phyloP scores from a whole-genome alignment of 2,113 vertebrate species.

The Mugil cephalus region DNA sequence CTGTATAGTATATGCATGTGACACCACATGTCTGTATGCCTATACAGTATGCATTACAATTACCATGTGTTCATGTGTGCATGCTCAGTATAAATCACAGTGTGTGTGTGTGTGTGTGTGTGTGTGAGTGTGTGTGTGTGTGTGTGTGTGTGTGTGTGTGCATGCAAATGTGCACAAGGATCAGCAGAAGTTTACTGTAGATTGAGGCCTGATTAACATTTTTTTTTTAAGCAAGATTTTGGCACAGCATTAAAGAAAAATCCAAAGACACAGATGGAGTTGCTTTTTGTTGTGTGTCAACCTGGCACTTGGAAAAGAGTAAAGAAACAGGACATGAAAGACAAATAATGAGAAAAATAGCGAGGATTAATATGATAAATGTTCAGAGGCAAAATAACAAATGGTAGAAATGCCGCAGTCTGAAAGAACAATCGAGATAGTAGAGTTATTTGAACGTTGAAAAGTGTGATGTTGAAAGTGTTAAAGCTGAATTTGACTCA shows the following conservation, averaged over 20 bases:
- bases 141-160: too few species aligned
- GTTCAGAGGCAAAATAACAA: neutral
- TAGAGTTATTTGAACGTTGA: too few species aligned
- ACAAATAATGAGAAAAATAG: neutral
- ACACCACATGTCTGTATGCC: neutral
- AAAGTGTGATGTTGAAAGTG: neutral
- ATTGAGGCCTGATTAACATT: constrained; percentile 94
- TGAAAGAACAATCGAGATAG: neutral
- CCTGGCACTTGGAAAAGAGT: neutral
- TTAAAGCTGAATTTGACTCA: neutral
- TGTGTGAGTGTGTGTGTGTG: too few species aligned
- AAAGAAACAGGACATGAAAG: neutral
- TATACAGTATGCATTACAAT: neutral
- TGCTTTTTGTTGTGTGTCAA: neutral
- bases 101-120: too few species aligned
- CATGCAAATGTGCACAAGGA: constrained; percentile 40
- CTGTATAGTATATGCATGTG: neutral
- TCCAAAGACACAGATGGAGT: neutral
- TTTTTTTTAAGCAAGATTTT: constrained; percentile 91
- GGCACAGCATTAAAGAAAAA: constrained; percentile 66
- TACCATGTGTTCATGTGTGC: neutral
- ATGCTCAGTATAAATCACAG: neutral
- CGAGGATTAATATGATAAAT: neutral
- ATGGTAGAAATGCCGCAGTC: neutral
- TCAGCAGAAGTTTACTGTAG: constrained; percentile 85